These are phyloP conservation scores for Dreissena polymorpha DNA, from an alignment of 1,140 invertebrate species.

Conservation along the genomic window DNA sequence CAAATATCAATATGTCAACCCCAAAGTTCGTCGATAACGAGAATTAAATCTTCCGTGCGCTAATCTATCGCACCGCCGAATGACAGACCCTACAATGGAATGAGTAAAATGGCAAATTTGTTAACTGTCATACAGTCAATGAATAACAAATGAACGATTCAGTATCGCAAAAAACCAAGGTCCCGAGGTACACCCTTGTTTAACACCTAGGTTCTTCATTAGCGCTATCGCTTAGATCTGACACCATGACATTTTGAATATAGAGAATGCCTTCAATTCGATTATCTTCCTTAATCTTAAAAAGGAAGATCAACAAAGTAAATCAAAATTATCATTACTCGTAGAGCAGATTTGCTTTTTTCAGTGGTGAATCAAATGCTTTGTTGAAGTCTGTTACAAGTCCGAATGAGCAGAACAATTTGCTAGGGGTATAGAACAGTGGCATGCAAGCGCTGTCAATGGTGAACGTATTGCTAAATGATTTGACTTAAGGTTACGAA, in stretches of 20 bases:
- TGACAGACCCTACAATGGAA: background rate
- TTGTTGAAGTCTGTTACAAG: constrained; percentile 4
- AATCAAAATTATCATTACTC: constrained; percentile 32
- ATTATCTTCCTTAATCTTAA: constrained; percentile 32
- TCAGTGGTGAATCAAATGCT: constrained; percentile 21
- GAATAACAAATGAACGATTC: constrained; percentile 46
- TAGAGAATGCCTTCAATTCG: constrained; percentile 7
- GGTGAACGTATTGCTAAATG: constrained; percentile 51
- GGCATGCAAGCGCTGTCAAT: constrained; percentile 44
- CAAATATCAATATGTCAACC: too few relatives aligned
- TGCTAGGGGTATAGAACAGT: constrained; percentile 28
- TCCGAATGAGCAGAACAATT: constrained; percentile 25
- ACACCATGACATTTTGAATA: constrained; percentile 50
- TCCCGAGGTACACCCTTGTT: constrained; percentile 30
- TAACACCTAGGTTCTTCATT: constrained; percentile 52
- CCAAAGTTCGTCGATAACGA: background rate
- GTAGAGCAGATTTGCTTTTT: constrained; percentile 12
- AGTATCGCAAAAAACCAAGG: constrained; percentile 45
- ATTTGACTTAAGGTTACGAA: constrained; percentile 51
- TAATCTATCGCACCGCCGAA: background rate
- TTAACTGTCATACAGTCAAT: constrained; percentile 40
- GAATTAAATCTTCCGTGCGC: constrained; percentile 4
- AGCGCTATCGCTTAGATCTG: constrained; percentile 42
- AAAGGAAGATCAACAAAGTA: constrained; percentile 37
- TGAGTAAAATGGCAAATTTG: constrained; percentile 15